These are phyloP conservation scores for Anthopleura sola DNA, from an alignment of 64 coral and sea anemone species.

Conservation along the genomic window DNA sequence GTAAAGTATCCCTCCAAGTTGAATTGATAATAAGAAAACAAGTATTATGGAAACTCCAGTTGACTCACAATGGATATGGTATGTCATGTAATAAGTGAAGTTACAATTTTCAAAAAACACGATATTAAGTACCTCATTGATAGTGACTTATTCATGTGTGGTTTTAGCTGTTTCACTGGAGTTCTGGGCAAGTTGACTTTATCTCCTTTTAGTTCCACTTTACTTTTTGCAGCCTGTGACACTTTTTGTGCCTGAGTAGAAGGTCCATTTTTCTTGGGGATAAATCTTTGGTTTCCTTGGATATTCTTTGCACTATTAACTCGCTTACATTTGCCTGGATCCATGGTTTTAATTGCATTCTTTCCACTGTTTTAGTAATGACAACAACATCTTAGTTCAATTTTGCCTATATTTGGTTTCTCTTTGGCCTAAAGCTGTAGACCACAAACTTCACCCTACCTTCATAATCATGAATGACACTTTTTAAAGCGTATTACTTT, in stretches of 20 bases:
- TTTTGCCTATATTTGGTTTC: too few relatives aligned
- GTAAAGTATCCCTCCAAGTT: background rate
- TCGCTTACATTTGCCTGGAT: background rate
- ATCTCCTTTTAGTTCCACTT: background rate
- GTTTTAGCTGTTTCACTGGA: background rate
- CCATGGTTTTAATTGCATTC: background rate
- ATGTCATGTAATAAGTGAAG: too few relatives aligned
- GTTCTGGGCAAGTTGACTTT: background rate
- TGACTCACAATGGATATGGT: too few relatives aligned
- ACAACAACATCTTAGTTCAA: background rate
- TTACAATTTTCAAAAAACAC: too few relatives aligned
- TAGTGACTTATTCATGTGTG: conserved; percentile 19
- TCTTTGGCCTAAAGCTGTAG: too few relatives aligned
- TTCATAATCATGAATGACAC: too few relatives aligned
- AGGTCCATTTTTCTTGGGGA: background rate
- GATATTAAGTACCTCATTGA: conserved; percentile 16
- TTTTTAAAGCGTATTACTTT: too few relatives aligned
- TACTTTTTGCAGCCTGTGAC: background rate
- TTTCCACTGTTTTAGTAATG: background rate
- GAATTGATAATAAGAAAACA: too few relatives aligned
- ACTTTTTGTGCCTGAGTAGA: background rate
- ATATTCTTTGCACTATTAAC: background rate
- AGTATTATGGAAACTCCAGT: too few relatives aligned
- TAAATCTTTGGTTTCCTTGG: background rate
- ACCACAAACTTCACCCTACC: too few relatives aligned